These are phyloP conservation scores for Eurytoma adleriae DNA, from an alignment of 2,888 invertebrate genomes.

Conservation along the genomic window DNA sequence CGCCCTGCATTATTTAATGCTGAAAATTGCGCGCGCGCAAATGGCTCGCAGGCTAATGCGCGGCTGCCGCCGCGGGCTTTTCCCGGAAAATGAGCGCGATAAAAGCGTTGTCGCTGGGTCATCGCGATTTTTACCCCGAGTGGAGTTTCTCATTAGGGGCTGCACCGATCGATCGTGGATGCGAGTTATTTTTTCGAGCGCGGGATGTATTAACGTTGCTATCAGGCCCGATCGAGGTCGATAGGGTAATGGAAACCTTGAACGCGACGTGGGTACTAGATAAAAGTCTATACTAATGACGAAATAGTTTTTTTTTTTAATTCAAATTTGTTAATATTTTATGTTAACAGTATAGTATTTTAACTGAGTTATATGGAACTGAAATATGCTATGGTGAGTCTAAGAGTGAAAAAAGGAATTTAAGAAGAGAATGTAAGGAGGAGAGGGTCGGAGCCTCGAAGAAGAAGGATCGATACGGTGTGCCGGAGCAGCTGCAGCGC, in stretches of 20 bases:
- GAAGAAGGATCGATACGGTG: conserved; percentile 41
- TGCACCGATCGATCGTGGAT: background rate
- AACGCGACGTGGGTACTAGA: too few relatives aligned
- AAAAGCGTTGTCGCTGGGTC: conserved; percentile 36
- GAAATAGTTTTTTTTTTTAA: too few relatives aligned
- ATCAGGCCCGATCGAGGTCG: too few relatives aligned
- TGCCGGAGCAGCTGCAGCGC: conserved; percentile 4
- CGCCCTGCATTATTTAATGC: conserved; percentile 63
- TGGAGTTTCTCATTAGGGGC: background rate
- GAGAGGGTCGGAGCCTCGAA: background rate
- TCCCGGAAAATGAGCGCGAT: conserved; percentile 45
- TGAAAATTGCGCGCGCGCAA: conserved; percentile 56
- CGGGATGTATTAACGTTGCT: too few relatives aligned
- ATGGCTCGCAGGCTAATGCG: conserved; percentile 17
- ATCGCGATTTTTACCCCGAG: conserved; percentile 16
- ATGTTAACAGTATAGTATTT: too few relatives aligned
- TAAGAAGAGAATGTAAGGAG: background rate
- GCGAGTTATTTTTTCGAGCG: conserved; percentile 9
- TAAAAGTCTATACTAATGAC: too few relatives aligned
- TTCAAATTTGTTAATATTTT: background rate
- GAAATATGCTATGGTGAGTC: too few relatives aligned
- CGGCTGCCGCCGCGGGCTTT: conserved; percentile 31
- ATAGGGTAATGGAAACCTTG: too few relatives aligned
- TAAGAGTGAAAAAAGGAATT: background rate
- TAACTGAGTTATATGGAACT: too few relatives aligned